phyloP scores from a whole-genome alignment of 2,797 vertebrate species.

The Poeciliopsis infans region DNA sequence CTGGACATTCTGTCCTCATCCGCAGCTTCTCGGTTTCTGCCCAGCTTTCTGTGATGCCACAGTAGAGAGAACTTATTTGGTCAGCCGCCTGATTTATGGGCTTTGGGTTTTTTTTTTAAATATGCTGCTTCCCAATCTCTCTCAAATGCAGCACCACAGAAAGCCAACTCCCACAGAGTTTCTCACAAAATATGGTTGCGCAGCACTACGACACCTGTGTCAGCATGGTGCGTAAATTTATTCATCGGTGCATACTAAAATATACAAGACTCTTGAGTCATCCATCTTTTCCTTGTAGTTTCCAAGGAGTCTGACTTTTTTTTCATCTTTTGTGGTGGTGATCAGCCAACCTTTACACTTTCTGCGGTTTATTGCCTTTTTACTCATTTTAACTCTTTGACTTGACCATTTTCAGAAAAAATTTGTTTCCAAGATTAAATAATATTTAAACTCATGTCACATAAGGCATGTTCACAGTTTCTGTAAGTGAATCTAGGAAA shows the following conservation, averaged over 20 bases:
- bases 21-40: conserved; percentile 54
- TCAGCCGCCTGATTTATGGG: conserved; percentile 69
- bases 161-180: conserved; percentile 51
- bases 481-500: neutral
- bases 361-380: neutral
- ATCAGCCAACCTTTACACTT: neutral
- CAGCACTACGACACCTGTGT: conserved; percentile 70
- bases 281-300: neutral
- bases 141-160: conserved; percentile 59
- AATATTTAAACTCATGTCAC: neutral
- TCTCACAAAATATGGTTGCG: conserved; percentile 74
- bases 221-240: conserved; percentile 48
- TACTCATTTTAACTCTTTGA: neutral
- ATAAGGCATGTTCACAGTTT: neutral
- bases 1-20: conserved; percentile 62
- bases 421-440: neutral
- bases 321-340: neutral
- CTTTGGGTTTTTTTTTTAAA: conserved; percentile 62
- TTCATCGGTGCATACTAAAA: conserved; percentile 14
- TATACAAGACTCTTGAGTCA: conserved; percentile 5
- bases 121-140: conserved; percentile 58
- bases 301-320: neutral
- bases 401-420: neutral
- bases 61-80: conserved; percentile 64
- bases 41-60: conserved; percentile 49